Base-by-base conservation (phyloP, 1,140 invertebrate genomes). In the Bombus haemorrhoidalis region DNA sequence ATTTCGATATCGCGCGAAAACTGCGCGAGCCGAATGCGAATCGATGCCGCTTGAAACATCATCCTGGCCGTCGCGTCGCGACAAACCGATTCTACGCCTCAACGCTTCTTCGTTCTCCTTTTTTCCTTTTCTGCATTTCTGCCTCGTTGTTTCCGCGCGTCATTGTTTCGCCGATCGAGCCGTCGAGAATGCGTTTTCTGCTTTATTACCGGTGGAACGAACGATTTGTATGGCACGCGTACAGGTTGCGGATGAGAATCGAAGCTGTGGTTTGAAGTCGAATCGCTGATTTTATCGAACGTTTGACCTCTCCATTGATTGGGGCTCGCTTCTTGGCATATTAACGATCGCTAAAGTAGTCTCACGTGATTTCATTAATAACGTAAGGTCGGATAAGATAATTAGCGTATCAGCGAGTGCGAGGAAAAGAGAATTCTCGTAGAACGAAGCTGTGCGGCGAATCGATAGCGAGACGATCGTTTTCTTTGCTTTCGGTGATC, bases 1-100 rank as follows among this genome's bases (percentile, higher is more conserved):
- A 85, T 85, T 85, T 85, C 78, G 69, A 85, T 81, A 85, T 85
- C 32, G 78, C 68, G 69, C 43, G 84, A 39, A 72, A 69, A 28
- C 1, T n/a, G 25, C 79, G 83, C 79, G 83, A 22, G 66, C 37
- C 53, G 79, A 72, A 74, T 81, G 59, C 69, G 59, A 81, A 85
- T 74, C 71, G 84, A 73, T 59, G 47, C 64, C 71, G 6, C 47
- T 71, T 37, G 66, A 84, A 79, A 34, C 15, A 68, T 71, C 47
- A 41, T 79, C 53, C 25, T 71, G 62, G n/a, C 62, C n/a, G 62
- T 32, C 6, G 32, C 15, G 66, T 59, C 73, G 73, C 32, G 73
- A 8, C 62, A 15, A 57, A 41, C 37, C 37, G 64, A n/a, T 57
- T 28, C 75, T 59, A 43, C 73, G 75, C 37, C 47, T 43, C 64